A percentile compares a stretch with the other conserved stretches of the same genome.
phyloP scores from a whole-genome alignment of 2,113 vertebrate species.

The Oreamnos americanus region DNA sequence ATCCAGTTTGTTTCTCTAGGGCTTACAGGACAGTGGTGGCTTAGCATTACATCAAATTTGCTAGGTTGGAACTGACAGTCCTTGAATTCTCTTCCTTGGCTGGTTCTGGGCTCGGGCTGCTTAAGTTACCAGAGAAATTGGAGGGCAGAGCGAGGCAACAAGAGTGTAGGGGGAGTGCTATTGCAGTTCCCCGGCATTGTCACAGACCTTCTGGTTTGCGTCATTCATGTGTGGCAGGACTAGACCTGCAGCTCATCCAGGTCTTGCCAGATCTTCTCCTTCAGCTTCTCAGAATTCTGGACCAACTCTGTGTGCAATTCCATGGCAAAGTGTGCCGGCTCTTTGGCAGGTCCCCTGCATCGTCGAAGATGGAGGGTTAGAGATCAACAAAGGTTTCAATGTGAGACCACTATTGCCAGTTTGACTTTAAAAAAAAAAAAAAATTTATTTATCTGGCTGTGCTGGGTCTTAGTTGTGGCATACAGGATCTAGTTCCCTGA shows the following conservation, averaged over 20 bases:
- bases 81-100: background rate
- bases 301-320: background rate
- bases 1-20: background rate
- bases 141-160: background rate
- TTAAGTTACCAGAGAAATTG: background rate
- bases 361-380: background rate
- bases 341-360: background rate
- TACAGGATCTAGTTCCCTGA: background rate
- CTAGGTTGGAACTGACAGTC: background rate
- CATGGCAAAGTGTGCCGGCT: background rate
- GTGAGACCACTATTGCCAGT: background rate
- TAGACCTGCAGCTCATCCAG: background rate
- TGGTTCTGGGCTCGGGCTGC: background rate
- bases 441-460: background rate
- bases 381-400: background rate
- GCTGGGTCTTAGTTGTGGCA: background rate
- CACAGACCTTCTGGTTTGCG: background rate
- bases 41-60: background rate
- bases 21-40: background rate
- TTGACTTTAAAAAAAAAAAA: background rate
- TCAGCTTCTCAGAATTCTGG: background rate
- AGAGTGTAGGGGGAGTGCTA: background rate
- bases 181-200: background rate
- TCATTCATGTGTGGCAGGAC: background rate
- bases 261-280: background rate